These are phyloP conservation scores for Cryptotermes secundus DNA, from an alignment of 1,140 invertebrate species.

Conservation along the genomic window DNA sequence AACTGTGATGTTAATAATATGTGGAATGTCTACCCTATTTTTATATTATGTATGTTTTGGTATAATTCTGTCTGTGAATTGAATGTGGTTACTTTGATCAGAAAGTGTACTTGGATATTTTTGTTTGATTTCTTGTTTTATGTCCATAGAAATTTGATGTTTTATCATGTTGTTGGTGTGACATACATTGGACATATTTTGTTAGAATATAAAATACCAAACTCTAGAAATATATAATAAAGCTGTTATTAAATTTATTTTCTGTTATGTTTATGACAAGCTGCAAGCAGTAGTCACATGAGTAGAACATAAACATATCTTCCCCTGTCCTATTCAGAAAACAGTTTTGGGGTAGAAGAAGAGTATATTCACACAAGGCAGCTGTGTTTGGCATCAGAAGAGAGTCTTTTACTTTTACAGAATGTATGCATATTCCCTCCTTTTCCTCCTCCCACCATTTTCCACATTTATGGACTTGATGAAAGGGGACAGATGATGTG, in stretches of 20 bases:
- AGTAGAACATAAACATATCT: too few relatives aligned
- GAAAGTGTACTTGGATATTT: background rate
- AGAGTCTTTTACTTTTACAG: too few relatives aligned
- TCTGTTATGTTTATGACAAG: background rate
- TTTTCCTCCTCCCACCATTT: too few relatives aligned
- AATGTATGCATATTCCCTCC: too few relatives aligned
- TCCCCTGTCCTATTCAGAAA: too few relatives aligned
- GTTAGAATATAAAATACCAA: background rate
- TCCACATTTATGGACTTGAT: too few relatives aligned
- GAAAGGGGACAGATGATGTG: too few relatives aligned
- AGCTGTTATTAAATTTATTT: background rate
- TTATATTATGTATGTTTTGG: background rate
- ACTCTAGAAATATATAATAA: background rate
- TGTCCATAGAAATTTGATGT: background rate
- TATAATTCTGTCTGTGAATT: background rate
- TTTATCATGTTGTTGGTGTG: background rate
- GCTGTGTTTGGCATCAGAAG: too few relatives aligned
- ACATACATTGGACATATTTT: background rate
- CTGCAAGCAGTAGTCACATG: too few relatives aligned
- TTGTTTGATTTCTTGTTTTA: background rate
- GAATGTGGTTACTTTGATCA: background rate
- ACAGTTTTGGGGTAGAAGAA: too few relatives aligned
- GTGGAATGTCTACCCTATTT: background rate
- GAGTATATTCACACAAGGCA: too few relatives aligned
- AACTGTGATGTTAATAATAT: background rate